Conservation (phyloP, 2,888 invertebrate species). For the Lasioglossum villosulum region DNA sequence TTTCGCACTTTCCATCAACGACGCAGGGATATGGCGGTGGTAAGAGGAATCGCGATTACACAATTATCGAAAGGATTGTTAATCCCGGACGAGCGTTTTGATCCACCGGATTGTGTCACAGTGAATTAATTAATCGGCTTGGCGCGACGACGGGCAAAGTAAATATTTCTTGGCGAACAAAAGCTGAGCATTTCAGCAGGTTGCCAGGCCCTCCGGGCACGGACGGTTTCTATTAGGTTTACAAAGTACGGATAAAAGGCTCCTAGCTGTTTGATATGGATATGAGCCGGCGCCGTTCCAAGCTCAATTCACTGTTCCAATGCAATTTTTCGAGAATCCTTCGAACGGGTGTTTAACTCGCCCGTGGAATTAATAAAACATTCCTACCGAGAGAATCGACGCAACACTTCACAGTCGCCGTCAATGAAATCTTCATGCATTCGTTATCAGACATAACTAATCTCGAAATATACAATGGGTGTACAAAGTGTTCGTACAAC, state of each 20-base stretch:
- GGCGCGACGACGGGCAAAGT: conserved; percentile 23
- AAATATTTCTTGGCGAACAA: conserved; percentile 27
- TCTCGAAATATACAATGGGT: too few relatives aligned
- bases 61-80: conserved; percentile 12
- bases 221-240: conserved; percentile 52
- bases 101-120: neutral
- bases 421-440: neutral
- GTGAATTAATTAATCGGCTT: conserved; percentile 32
- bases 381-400: neutral
- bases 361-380: conserved; percentile 1
- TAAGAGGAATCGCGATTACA: neutral
- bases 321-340: conserved; percentile 26
- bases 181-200: conserved; percentile 34
- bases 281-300: conserved; percentile 55
- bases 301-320: conserved; percentile 23
- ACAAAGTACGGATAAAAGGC: conserved; percentile 35
- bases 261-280: conserved; percentile 60
- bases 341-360: neutral
- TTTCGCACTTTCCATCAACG: neutral
- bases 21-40: neutral
- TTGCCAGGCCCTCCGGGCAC: neutral
- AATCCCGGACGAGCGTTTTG: neutral
- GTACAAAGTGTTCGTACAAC: too few relatives aligned
- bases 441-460: neutral
- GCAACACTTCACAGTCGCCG: neutral